Conservation (phyloP, 2,113 vertebrate species). For the Carassius carassius region DNA sequence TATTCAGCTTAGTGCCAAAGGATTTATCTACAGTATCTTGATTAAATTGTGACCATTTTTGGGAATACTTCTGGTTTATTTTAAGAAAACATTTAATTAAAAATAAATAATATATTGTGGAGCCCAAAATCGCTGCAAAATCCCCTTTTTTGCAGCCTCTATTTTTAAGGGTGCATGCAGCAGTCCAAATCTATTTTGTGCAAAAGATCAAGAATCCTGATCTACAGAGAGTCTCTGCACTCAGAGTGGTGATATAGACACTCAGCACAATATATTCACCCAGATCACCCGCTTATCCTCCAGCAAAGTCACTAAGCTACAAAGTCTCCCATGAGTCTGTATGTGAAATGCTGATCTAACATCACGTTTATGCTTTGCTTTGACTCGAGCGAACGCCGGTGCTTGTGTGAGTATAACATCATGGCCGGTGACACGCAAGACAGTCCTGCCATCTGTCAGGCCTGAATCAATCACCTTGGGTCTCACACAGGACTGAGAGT, state of each 20-base stretch:
- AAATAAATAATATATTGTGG: too few relatives aligned
- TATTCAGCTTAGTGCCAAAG: too few relatives aligned
- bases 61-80: too few relatives aligned
- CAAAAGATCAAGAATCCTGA: not conserved
- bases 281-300: constrained; percentile 3
- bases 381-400: not conserved
- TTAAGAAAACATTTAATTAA: too few relatives aligned
- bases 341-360: constrained; percentile 2
- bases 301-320: constrained; percentile 18
- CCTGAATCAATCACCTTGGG: constrained; percentile 45
- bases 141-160: too few relatives aligned
- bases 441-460: constrained; percentile 5
- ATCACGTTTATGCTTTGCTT: constrained; percentile 2
- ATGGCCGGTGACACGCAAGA: not conserved
- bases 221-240: not conserved
- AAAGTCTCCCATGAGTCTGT: constrained; percentile 30
- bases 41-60: too few relatives aligned
- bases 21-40: too few relatives aligned
- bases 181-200: not conserved
- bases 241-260: constrained; percentile 22
- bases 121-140: too few relatives aligned
- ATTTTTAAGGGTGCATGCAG: not conserved
- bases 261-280: constrained; percentile 40
- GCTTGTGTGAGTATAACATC: not conserved
- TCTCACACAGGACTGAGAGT: constrained; percentile 24